Base-by-base conservation (phyloP, 2,113 vertebrate species). In the Elanoides forficatus region DNA sequence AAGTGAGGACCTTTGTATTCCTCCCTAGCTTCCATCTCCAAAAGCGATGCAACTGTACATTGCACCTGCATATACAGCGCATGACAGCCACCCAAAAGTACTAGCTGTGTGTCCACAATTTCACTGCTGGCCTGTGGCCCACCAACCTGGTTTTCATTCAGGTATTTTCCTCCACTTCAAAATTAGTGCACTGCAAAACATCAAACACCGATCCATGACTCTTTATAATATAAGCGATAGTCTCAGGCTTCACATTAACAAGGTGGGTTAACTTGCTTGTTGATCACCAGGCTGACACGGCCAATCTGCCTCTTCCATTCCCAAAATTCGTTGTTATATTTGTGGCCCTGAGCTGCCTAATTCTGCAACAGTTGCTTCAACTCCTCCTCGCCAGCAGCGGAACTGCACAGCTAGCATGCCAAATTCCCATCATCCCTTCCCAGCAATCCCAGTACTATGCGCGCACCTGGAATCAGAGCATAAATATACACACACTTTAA, bases 251-350 rank as follows among this genome's bases (percentile, higher is more conserved):
- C 25, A 25, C 0, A 0, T 36, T 17, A 75, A 43, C 11, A 11
- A 25, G 27, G 17, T 0, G 1, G 52, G 17, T 18, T 38, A 23
- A 48, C 30, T 11, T 43, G 34, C 13, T 47, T 36, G 17, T 18
- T 38, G 21, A 12, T 10, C 40, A 88, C 30, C 15, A 68, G 36
- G 38, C 29, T 53, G 45, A n/a, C 0, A 0, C 1, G 7, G 13
- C 43, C 16, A 5, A 68, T 29, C 48, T 65, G 45, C 80, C 32
- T 79, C 81, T 66, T 43, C 48, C 58, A 34, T 45, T 25, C 45
- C 67, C 50, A 22, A 30, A 80, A 21, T 18, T 42, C 27, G 10
- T 1, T 27, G 32, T 10, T 50, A 7, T 1, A 47, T 34, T 27
- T 23, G 25, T 62, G 32, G 62, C 17, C 43, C 67, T 38, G 25